Evolutionary conservation across 92 coral and sea anemone genomes (phyloP), one percentile per base, ranked within the genome.

Genomic region (Parazoanthus darwini): DNA sequence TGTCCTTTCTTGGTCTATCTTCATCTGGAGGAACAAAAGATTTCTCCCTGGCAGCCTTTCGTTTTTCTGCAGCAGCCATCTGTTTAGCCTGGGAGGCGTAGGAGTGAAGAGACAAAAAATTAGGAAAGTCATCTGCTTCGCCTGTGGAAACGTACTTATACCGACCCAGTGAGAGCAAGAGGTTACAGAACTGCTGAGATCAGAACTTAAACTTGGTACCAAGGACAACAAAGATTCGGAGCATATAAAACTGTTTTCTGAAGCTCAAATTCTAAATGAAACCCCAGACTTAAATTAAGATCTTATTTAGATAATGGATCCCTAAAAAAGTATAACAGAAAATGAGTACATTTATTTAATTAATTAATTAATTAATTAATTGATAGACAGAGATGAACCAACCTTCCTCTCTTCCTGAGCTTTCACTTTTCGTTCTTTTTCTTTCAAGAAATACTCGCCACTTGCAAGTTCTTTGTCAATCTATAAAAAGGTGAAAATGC

Each of bases 1-100:
- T 70, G 22, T 56, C 89, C 78, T 91, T 89, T 38, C 87, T 91
- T 8, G 93, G 86, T 26, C 87, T 90, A 22, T 91, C 89, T 88
- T 97, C 99, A n/a, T 92, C 96, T 25, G 99, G 99, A 16, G 99
- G 96, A 46, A 94, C 93, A 84, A 95, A 97, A 38, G 95, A 95
- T 84, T 97, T 86, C 65, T 96, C 97, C 51, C 98, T 92, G 43
- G 88, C 88, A 54, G 94, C 95, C 85, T 90, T 90, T 23, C 99
- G 89, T 76, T 94, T 90, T 18, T 90, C 92, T 74, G 91, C 94
- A 0, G 99, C 99, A 88, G 89, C 95, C 35, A 78, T 91, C 88
- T 97, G 96, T 23, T 92, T 94, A 11, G 91, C 92, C 99, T 97
- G 67, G 46, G 48, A 85, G 63, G 3, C 33, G 33, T 29, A 29